Base-by-base conservation (phyloP, 2,888 invertebrate genomes). In the Agriopis aurantiaria region DNA sequence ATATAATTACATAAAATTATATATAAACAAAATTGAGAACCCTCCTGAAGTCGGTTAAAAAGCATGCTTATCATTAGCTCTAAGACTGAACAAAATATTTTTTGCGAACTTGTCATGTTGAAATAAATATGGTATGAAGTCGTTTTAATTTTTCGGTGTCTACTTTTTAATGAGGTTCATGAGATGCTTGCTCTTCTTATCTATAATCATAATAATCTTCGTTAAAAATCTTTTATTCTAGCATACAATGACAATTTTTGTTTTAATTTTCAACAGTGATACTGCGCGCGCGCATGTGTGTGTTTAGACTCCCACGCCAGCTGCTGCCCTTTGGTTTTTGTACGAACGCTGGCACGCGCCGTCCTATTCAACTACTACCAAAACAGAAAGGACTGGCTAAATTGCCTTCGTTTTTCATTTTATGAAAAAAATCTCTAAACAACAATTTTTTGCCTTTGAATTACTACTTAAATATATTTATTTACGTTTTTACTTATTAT, bases 301-400 rank as follows among this genome's bases (percentile, higher is more conserved):
- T 59, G n/a, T 49, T 6, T 52, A 43, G 60, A 79, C 91, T 79
- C 90, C 91, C 85, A 90, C 91, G 89, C 87, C 92, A 92, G 92
- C 92, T 92, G 93, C 88, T 75, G 82, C 82, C 84, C 81, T 85
- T 86, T 83, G 78, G 78, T 87, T 85, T 87, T 91, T 91, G 88
- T 92, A 80, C 78, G 68, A 61, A 76, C 77, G 73, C 57, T 77
- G 91, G 92, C 92, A 92, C 93, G 93, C 91, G 93, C 91, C 91
- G 85, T 81, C 33, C 75, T 71, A 72, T 77, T 75, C 68, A 75
- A 75, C 69, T 69, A 71, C 57, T 41, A n/a, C n/a, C n/a, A n/a
- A n/a, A 61, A 68, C 70, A 71, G 69, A 77, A 82, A 77, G 77
- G 76, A 73, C 72, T 56, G 55, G 59, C 59, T 72, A 71, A 74